Base-by-base conservation (phyloP, 2,888 invertebrate genomes). In the Rhamnusium bicolor region DNA sequence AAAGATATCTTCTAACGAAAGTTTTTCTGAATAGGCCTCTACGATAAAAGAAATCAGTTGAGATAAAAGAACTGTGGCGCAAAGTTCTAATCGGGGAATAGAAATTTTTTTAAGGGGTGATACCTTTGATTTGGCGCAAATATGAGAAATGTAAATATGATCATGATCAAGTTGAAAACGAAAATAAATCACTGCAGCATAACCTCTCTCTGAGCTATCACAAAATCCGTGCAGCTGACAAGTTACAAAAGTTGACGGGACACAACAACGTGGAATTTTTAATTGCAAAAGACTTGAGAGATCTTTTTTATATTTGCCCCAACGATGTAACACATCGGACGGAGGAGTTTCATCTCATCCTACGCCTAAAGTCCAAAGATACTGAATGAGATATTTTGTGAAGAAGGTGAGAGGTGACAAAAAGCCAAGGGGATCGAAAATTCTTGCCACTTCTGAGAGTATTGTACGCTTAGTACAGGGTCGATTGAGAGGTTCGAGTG, bases 61-160 rank as follows among this genome's bases (percentile, higher is more conserved):
- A 12, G 76, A 14, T 21, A 78, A 24, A 5, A 79, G 46, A 2
- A 72, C 46, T 40, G 77, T 74, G 7, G 74, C 75, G 19, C 74
- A 76, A 8, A 79, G 60, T 21, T 78, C 77, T 29, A 76, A 54
- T 7, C 78, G 67, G 8, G 78, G 69, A 5, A 78, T 4, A 2
- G 78, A 73, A 19, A 78, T 58, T 6, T n/a, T 27, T 67, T 76
- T 76, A 14, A 76, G 10, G 12, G 71, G 58, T 2, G 69, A 56
- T 16, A 78, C 76, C 21, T 71, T 74, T 10, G 71, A 67, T 71
- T 75, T 76, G 1, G 49, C 40, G 24, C 24, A 24, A 4, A 24
- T 24, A 24, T 4, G 24, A 24, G 24, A 24, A 2, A 24, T 6
- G 3, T 24, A 4, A 24, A 24, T 6, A 4, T 24, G 24, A 4